Conservation (phyloP, 2,888 invertebrate species). For the Oegoconia quadripuncta region DNA sequence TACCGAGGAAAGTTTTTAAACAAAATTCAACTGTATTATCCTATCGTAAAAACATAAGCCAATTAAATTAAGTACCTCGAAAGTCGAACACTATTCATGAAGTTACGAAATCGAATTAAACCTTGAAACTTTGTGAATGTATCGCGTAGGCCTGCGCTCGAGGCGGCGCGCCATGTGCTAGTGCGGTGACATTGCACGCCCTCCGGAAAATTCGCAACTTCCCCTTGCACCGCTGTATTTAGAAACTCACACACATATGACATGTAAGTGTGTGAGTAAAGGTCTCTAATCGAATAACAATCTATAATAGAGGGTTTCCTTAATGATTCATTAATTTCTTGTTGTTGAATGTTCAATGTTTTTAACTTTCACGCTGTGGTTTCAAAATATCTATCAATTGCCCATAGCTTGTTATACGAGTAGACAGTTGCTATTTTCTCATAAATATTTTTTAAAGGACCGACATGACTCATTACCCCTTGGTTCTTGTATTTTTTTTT, state of each 20-base stretch:
- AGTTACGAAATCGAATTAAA: conserved; percentile 24
- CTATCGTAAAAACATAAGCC: too few species aligned
- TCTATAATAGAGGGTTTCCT: conserved; percentile 50
- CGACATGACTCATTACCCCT: neutral
- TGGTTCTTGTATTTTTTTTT: conserved; percentile 1
- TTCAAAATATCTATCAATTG: neutral
- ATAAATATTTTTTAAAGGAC: too few species aligned
- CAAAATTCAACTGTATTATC: too few species aligned
- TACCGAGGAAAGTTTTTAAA: neutral
- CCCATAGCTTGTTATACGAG: too few species aligned
- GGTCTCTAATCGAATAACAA: conserved; percentile 61
- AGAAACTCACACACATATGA: conserved; percentile 19
- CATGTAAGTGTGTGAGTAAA: conserved; percentile 33
- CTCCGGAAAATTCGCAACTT: conserved; percentile 61
- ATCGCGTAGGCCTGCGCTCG: conserved; percentile 66
- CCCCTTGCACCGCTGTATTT: conserved; percentile 33
- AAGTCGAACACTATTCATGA: conserved; percentile 3
- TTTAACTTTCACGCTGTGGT: neutral
- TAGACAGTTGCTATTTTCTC: too few species aligned
- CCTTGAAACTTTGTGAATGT: conserved; percentile 40
- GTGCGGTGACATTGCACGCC: conserved; percentile 64
- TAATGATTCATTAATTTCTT: conserved; percentile 69
- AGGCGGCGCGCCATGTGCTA: conserved; percentile 68
- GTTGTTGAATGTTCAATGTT: conserved; percentile 34
- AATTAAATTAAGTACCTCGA: neutral